Conservation (phyloP, 2,113 vertebrate species). For the Anoplopoma fimbria region DNA sequence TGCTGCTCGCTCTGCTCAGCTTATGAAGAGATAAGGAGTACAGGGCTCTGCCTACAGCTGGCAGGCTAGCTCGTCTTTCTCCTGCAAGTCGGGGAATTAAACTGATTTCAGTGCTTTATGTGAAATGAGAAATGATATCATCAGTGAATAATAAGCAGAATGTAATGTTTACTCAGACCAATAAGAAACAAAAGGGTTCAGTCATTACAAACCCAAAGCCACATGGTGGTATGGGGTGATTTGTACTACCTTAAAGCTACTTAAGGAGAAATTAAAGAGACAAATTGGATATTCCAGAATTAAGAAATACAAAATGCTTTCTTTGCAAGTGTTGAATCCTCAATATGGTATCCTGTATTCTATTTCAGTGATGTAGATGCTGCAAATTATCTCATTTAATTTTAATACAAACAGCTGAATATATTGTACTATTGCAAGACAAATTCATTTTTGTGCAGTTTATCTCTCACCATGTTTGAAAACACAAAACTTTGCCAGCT, state of each 20-base stretch:
- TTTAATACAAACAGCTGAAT: not conserved
- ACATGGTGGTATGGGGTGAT: too few species aligned
- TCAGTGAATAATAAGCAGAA: not conserved
- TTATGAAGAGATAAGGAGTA: slow-evolving; percentile 73
- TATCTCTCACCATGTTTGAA: slow-evolving; percentile 75
- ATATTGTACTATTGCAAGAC: not conserved
- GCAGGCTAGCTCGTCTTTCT: slow-evolving; percentile 36
- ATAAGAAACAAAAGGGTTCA: not conserved
- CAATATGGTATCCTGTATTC: not conserved
- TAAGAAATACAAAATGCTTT: too few species aligned
- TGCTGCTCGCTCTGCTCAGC: slow-evolving; percentile 51
- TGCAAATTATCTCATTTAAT: not conserved
- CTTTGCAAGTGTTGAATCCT: not conserved
- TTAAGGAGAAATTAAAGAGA: too few species aligned
- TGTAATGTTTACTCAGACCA: not conserved
- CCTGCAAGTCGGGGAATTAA: slow-evolving; percentile 60
- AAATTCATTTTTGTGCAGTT: not conserved
- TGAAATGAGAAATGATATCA: not conserved
- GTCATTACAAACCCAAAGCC: too few species aligned
- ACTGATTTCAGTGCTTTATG: slow-evolving; percentile 1
- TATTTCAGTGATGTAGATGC: not conserved
- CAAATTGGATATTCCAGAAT: too few species aligned
- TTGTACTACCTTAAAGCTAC: too few species aligned
- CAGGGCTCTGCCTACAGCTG: slow-evolving; percentile 74
- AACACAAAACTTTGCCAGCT: slow-evolving; percentile 65